Evolutionary conservation across 2,113 vertebrate species (phyloP).

Genomic region (Phodopus roborovskii): DNA sequence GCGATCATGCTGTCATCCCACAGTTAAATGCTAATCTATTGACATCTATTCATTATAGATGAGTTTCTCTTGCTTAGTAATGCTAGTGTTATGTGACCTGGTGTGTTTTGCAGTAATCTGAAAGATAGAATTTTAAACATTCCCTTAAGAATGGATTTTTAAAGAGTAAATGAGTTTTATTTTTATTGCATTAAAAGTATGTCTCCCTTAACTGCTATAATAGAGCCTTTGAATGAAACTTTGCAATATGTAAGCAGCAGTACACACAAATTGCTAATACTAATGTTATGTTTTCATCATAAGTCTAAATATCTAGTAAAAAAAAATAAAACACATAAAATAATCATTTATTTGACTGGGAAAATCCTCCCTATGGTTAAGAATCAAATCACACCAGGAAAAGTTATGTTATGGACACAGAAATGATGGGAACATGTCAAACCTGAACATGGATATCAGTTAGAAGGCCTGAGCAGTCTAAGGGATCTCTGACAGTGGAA

Average conservation of each 20-base stretch:
- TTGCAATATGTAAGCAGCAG: background rate
- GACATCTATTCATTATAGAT: conserved; percentile 73
- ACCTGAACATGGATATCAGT: too few relatives aligned
- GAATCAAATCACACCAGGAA: background rate
- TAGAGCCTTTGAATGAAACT: conserved; percentile 15
- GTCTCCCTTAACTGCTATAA: background rate
- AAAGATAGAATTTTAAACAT: conserved; percentile 45
- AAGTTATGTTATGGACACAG: background rate
- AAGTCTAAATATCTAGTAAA: background rate
- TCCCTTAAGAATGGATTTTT: conserved; percentile 31
- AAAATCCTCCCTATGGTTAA: background rate
- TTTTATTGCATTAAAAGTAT: conserved; percentile 27
- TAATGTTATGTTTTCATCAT: conserved; percentile 20
- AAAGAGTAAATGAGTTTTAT: conserved; percentile 41
- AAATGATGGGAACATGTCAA: background rate
- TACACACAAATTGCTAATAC: background rate
- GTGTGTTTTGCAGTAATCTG: conserved; percentile 49
- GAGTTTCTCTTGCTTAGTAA: conserved; percentile 58
- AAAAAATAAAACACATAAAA: background rate
- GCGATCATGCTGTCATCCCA: conserved; percentile 68
- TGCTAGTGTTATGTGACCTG: conserved; percentile 69
- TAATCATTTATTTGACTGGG: background rate
- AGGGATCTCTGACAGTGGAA: too few relatives aligned
- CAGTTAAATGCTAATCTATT: conserved; percentile 75
- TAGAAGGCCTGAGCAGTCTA: too few relatives aligned